Conservation (phyloP, 2,797 vertebrate species). For the Sebastes baramenuke region DNA sequence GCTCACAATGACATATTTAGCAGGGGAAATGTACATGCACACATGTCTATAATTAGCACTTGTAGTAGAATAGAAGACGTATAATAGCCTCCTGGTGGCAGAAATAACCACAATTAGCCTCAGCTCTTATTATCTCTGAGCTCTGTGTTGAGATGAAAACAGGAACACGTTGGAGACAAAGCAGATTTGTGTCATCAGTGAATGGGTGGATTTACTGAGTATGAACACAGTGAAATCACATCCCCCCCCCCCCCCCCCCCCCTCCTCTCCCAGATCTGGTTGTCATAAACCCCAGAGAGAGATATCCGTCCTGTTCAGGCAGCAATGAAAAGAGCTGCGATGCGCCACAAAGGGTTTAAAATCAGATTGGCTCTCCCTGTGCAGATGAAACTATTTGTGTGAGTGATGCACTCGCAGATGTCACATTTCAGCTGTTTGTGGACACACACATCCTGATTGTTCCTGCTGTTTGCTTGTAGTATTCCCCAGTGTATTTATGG, state of each 20-base stretch:
- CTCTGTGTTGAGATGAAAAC: neutral
- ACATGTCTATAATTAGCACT: too few relatives aligned
- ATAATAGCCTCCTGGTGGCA: neutral
- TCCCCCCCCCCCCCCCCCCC: too few relatives aligned
- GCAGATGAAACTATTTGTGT: neutral
- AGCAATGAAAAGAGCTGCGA: neutral
- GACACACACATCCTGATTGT: neutral
- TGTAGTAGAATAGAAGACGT: neutral
- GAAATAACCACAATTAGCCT: neutral
- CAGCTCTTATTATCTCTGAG: neutral
- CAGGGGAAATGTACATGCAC: too few relatives aligned
- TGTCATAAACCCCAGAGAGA: neutral
- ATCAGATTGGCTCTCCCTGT: neutral
- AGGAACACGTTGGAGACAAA: neutral
- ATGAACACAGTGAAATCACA: neutral
- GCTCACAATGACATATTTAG: too few relatives aligned
- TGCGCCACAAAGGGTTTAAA: neutral
- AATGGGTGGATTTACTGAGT: neutral
- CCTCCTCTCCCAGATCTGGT: too few relatives aligned
- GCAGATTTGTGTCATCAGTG: neutral
- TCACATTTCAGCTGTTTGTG: neutral
- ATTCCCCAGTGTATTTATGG: too few relatives aligned
- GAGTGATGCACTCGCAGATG: neutral
- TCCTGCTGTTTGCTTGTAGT: too few relatives aligned
- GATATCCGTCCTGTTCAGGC: slow-evolving; percentile 15